phyloP scores from a whole-genome alignment of 2,113 vertebrate species.

The Bufo gargarizans region DNA sequence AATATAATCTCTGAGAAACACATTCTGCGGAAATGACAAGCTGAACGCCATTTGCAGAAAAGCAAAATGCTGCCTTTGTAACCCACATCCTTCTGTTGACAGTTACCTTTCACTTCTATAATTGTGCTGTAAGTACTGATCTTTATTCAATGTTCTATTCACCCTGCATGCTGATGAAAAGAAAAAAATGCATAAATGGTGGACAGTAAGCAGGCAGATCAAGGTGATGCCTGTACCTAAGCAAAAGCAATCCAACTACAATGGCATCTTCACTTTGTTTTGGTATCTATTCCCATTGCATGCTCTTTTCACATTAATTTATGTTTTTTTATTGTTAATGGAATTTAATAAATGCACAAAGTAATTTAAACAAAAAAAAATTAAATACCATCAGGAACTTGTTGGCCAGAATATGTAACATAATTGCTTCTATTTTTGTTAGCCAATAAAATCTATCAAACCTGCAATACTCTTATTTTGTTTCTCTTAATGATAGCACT shows the following conservation, averaged over 20 bases:
- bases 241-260: neutral
- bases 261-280: neutral
- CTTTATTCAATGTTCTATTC: constrained; percentile 86
- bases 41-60: constrained; percentile 82
- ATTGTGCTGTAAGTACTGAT: constrained; percentile 85
- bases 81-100: constrained; percentile 83
- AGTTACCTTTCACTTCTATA: constrained; percentile 93
- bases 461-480: too few species aligned
- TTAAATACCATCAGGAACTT: too few species aligned
- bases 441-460: too few species aligned
- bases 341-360: neutral
- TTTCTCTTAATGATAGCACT: too few species aligned
- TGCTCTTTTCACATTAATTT: neutral
- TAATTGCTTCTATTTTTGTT: too few species aligned
- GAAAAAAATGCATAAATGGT: constrained; percentile 80
- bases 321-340: neutral
- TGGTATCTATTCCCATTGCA: too few species aligned
- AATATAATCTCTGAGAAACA: constrained; percentile 86
- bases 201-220: constrained; percentile 85
- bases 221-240: constrained; percentile 77
- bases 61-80: constrained; percentile 76
- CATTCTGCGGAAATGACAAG: constrained; percentile 82
- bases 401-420: neutral
- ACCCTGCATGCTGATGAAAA: constrained; percentile 83
- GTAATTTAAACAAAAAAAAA: neutral